Conservation (phyloP, 2,797 vertebrate genomes). For the Anomalospiza imberbis region DNA sequence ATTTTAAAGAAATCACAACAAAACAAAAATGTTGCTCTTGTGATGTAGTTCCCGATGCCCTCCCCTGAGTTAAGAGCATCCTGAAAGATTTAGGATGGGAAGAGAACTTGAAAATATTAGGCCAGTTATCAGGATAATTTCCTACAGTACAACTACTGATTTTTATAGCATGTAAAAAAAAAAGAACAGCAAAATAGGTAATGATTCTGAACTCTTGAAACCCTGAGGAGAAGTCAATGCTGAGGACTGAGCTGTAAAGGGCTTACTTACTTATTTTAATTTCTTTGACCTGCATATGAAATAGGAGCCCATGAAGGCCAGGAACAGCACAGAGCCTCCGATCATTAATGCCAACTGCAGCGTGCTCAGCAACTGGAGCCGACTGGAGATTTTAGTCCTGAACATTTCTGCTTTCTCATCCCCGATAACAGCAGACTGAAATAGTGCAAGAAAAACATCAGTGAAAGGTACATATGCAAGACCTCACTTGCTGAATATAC, state of each 20-base stretch:
- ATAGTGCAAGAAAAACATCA: neutral
- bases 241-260: neutral
- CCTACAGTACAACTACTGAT: neutral
- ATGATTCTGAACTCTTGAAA: neutral
- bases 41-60: neutral
- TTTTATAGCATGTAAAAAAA: neutral
- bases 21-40: neutral
- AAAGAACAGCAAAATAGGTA: neutral
- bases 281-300: constrained; percentile 63
- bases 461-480: neutral
- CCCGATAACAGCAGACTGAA: constrained; percentile 84
- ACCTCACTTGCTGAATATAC: neutral
- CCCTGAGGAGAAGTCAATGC: neutral
- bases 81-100: neutral
- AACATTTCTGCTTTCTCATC: constrained; percentile 84
- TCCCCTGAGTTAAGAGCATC: neutral
- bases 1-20: neutral
- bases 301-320: constrained; percentile 72
- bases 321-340: constrained; percentile 71
- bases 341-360: constrained; percentile 76
- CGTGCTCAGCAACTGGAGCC: constrained; percentile 71
- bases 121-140: neutral
- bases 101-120: neutral
- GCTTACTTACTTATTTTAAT: constrained; percentile 65
- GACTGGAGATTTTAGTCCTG: constrained; percentile 75